Base-by-base conservation (phyloP, 2,888 invertebrate genomes). In the Melolontha melolontha region DNA sequence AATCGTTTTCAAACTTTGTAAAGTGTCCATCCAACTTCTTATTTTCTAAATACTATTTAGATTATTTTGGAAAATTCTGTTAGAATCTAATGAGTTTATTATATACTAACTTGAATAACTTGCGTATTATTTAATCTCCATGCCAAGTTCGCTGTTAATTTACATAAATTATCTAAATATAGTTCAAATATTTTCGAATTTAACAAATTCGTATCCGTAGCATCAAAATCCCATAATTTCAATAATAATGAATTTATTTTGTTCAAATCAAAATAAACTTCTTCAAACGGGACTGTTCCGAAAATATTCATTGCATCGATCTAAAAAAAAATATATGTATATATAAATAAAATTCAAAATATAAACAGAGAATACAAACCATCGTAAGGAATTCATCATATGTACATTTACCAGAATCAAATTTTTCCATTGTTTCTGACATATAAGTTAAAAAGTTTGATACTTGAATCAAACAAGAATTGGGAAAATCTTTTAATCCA, bases 181-280 rank as follows among this genome's bases (percentile, higher is more conserved):
- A 75, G 72, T 66, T 72, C 72, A 49, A 74, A 73, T 44, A 76
- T 70, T 59, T 75, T 72, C 57, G 76, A 76, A 1, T 67, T 40
- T 16, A 66, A n/a, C 8, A 42, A n/a, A 51, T 54, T 47, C 27
- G 40, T 8, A 8, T 69, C 59, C 16, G 17, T 54, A 7, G 66
- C 29, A 55, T 73, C 65, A 41, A 74, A 73, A 51, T 67, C 44
- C 75, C 75, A 75, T 54, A 74, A 44, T n/a, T 64, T 67, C 1
- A 63, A 14, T 39, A 72, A 16, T 17, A 52, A 12, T 10, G 8
- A 16, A n/a, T 51, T 39, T 17, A 67, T 55, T 34, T 57, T 59
- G 10, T 57, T 70, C 34, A 67, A 66, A 47, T 71, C 65, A 34
- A 72, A 67, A 14, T 68, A 41, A 17, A 66, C 34, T 39, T 67